A percentile compares a stretch with the other conserved stretches of the same genome.
phyloP scores from a whole-genome alignment of 1,140 invertebrate genomes.

The Cotesia glomerata region DNA sequence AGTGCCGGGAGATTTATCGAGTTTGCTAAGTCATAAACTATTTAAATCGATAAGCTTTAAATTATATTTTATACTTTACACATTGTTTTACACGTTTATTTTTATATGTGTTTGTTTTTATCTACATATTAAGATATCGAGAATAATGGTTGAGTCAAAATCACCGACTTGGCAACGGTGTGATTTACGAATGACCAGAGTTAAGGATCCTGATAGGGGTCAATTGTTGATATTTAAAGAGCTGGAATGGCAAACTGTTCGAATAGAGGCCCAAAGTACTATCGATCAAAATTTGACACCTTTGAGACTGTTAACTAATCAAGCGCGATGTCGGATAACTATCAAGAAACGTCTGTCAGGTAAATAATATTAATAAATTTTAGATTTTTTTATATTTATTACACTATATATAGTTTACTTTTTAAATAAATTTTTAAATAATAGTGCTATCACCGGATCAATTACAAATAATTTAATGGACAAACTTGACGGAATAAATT shows the following conservation, averaged over 20 bases:
- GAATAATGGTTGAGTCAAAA: constrained; percentile 91
- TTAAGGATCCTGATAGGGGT: constrained; percentile 87
- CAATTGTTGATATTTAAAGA: constrained; percentile 97
- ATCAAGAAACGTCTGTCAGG: constrained; percentile 93
- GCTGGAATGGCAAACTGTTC: constrained; percentile 94
- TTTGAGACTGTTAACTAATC: constrained; percentile 90
- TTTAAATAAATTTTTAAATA: too few relatives aligned
- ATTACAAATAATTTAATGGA: too few relatives aligned
- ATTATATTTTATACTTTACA: neutral
- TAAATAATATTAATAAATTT: constrained; percentile 53
- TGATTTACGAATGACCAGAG: constrained; percentile 85
- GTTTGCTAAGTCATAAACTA: constrained; percentile 5
- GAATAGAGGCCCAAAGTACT: constrained; percentile 90
- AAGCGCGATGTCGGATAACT: constrained; percentile 92
- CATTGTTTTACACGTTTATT: too few relatives aligned
- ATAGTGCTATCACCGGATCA: too few relatives aligned
- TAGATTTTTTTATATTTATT: neutral
- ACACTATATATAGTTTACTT: neutral
- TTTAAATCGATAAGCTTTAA: constrained; percentile 25
- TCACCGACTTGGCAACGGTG: constrained; percentile 86
- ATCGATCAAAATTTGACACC: constrained; percentile 84
- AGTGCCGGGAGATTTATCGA: too few relatives aligned
- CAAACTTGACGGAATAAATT: too few relatives aligned
- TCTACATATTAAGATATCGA: constrained; percentile 74
- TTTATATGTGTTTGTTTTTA: constrained; percentile 22